Evolutionary conservation across 2,888 invertebrate species (phyloP), one percentile per base, ranked within the genome.

Genomic region (Clitarchus hookeri): DNA sequence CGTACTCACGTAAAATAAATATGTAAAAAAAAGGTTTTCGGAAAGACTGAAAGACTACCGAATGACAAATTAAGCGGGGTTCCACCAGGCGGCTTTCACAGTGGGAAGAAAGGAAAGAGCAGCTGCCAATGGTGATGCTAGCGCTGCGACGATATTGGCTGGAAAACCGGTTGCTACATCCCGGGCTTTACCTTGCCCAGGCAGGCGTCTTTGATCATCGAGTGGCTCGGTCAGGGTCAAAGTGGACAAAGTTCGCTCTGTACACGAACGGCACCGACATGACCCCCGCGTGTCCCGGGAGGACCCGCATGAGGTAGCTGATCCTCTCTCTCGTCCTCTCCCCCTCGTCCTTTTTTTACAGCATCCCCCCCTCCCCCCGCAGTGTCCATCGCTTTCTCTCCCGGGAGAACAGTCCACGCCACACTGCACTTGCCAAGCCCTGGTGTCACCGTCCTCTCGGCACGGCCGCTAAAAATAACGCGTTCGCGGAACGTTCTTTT

Each of bases 381-480:
- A n/a, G n/a, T n/a, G n/a, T n/a, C n/a, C n/a, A n/a, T n/a, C n/a
- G n/a, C n/a, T n/a, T n/a, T n/a, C 48, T 1, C 16, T 8, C 48
- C 48, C 48, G 16, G 48, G 48, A 8, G 12, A 8, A 1, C 48
- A 13, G 16, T 48, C 48, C 48, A 48, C 65, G n/a, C 65, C n/a
- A n/a, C 65, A n/a, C 65, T 65, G 65, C 65, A 65, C 65, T 65
- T 65, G 65, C 65, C 65, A n/a, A n/a, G 23, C 65, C 65, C 36
- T 36, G 8, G 65, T 65, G 65, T 65, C 65, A 23, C 65, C 65
- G 65, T 8, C 13, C 65, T 6, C 65, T 65, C 3, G 65, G 65
- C 65, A 1, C 16, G 23, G 23, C 8, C 8, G 11, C 65, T n/a
- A 65, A 65, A 65, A 65, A 65, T 65, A 65, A 65, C 65, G 65